A percentile compares a stretch with the other conserved stretches of the same genome.
Evolutionary conservation across 2,113 vertebrate genomes (phyloP).

Genomic region (Ptychochromis oligacanthus): DNA sequence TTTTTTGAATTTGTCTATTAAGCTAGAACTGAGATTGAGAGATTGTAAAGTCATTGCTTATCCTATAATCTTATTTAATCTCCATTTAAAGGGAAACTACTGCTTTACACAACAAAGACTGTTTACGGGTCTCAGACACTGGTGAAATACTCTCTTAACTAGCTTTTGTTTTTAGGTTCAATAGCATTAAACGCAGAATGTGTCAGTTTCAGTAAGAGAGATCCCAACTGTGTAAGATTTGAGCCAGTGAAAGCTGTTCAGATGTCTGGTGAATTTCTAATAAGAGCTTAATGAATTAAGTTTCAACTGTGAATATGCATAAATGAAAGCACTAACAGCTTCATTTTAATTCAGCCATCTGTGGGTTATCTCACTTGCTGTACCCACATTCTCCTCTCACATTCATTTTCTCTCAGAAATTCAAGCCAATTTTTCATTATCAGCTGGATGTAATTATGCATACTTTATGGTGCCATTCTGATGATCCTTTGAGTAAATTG

Average conservation of each 20-base stretch:
- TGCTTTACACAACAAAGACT: neutral
- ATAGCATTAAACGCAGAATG: neutral
- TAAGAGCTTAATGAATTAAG: slow-evolving; percentile 16
- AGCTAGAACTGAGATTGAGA: neutral
- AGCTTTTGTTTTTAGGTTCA: neutral
- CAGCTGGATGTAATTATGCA: slow-evolving; percentile 60
- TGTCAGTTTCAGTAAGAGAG: neutral
- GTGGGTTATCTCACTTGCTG: slow-evolving; percentile 48
- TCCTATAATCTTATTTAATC: neutral
- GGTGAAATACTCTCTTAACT: neutral
- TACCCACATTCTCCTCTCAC: slow-evolving; percentile 26
- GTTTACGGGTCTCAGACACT: neutral
- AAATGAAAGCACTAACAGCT: slow-evolving; percentile 34
- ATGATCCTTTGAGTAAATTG: slow-evolving; percentile 58
- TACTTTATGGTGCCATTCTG: slow-evolving; percentile 49
- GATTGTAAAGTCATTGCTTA: neutral
- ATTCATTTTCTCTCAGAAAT: slow-evolving; percentile 50
- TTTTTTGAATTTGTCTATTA: neutral
- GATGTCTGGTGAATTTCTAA: slow-evolving; percentile 2
- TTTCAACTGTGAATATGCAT: slow-evolving; percentile 35
- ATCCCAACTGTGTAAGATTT: neutral
- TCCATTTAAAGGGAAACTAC: neutral
- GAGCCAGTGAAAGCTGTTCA: neutral
- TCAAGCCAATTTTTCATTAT: slow-evolving; percentile 66
- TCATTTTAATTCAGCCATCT: slow-evolving; percentile 59